These are phyloP conservation scores for Podiceps cristatus DNA, from an alignment of 2,113 vertebrate genomes.

Conservation along the genomic window DNA sequence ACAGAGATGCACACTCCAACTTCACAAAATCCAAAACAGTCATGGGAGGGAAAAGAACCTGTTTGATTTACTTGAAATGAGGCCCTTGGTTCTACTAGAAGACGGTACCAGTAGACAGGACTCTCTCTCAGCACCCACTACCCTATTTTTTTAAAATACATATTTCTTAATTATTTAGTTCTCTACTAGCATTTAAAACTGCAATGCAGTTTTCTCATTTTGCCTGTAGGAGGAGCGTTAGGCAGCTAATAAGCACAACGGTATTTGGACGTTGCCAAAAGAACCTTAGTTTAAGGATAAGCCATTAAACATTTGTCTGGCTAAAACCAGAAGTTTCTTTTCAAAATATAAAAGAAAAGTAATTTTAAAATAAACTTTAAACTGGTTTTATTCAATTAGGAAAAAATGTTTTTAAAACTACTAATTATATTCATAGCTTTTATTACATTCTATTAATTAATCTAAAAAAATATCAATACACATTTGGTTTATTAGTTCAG, in stretches of 20 bases:
- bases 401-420: background rate
- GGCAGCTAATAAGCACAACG: conserved; percentile 53
- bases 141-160: accelerated
- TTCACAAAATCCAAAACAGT: background rate
- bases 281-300: background rate
- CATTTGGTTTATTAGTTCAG: background rate
- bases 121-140: background rate
- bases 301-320: background rate
- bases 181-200: background rate
- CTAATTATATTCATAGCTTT: background rate
- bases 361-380: background rate
- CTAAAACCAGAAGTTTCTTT: background rate
- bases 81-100: background rate
- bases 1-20: background rate
- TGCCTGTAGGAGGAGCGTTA: conserved; percentile 80
- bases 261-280: background rate
- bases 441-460: background rate
- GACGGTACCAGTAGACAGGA: background rate
- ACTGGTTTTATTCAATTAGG: background rate
- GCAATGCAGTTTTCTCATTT: conserved; percentile 64
- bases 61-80: background rate
- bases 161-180: background rate
- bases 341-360: background rate
- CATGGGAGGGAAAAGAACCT: background rate
- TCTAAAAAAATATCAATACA: background rate